Evolutionary conservation across 2,113 vertebrate genomes (phyloP), one percentile per base, ranked within the genome.

Genomic region (Anguilla rostrata): DNA sequence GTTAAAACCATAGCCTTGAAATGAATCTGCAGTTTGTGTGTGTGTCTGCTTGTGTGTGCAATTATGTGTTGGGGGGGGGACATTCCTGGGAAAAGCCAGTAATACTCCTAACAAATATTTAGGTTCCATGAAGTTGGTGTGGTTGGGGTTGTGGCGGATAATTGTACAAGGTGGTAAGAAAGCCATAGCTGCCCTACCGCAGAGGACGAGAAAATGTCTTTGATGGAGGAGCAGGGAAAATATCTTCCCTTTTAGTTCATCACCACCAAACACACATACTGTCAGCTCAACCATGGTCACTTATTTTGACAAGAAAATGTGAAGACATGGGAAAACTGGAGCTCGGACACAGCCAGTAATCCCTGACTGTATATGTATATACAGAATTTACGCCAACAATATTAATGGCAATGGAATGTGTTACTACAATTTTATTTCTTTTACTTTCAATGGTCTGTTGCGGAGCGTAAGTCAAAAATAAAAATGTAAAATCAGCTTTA

Each of bases 201-300:
- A 29, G 66, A 12, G 71, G 83, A 46, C 63, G 43, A 26, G n/a
- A 84, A 63, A 85, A 85, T 56, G 84, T 20, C n/a, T 78, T 34
- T 78, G 66, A 85, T 53, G 84, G 84, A 85, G n/a, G 43, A 49
- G 71, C 46, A 49, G 41, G 79, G 71, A 53, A 85, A 79, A 78
- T 49, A 39, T 78, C 49, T 46, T n/a, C 18, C 46, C 26, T 56
- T n/a, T 39, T 29, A 26, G 14, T 46, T 63, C 39, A 75, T 3
- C 12, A 75, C 41, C 41, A 20, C n/a, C 39, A 66, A 53, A 22
- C 49, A 53, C n/a, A 84, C 43, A 84, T 75, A 43, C 83, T 46
- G 12, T 78, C 14, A 78, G 11, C 49, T 53, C 49, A 53, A 53
- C 49, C 49, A 1, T 53, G 49, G 49, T 53, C 7, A 53, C 49